Conservation (phyloP, 1,140 invertebrate species). For the Trichomalopsis sarcophagae region DNA sequence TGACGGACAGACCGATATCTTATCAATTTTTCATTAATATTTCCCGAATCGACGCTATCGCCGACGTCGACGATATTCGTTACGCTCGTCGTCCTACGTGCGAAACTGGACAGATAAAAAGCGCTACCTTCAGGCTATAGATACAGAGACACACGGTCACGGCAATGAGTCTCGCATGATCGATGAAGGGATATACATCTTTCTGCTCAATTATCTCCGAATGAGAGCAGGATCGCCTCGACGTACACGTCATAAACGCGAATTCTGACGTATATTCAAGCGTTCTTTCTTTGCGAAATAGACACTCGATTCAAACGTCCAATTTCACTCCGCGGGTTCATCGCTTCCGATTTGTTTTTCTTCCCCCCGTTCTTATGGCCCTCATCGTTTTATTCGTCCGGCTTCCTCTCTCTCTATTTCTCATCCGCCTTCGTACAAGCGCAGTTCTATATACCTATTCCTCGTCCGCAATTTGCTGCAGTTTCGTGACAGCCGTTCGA, state of each 20-base stretch:
- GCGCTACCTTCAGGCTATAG: background rate
- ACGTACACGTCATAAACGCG: too few relatives aligned
- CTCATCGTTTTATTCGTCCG: background rate
- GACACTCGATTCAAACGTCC: background rate
- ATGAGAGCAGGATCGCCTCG: too few relatives aligned
- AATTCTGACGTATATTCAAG: background rate
- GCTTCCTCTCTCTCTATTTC: constrained; percentile 29
- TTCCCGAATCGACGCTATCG: constrained; percentile 31
- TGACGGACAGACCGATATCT: constrained; percentile 31
- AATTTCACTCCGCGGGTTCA: background rate
- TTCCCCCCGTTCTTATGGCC: background rate
- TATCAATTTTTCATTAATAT: constrained; percentile 39
- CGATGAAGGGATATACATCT: constrained; percentile 4
- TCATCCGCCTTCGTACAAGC: constrained; percentile 18
- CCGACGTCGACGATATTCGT: background rate
- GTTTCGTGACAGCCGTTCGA: constrained; percentile 53
- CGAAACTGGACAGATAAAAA: constrained; percentile 19
- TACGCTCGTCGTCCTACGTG: background rate
- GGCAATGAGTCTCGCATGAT: background rate
- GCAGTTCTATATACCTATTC: background rate
- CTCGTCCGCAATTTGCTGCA: constrained; percentile 43
- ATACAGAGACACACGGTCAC: too few relatives aligned
- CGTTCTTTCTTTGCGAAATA: background rate
- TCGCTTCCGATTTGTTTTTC: constrained; percentile 9
- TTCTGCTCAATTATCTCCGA: constrained; percentile 6